Evolutionary conservation across 2,113 vertebrate species (phyloP), one percentile per base, ranked within the genome.

Genomic region (Chiloscyllium plagiosum): DNA sequence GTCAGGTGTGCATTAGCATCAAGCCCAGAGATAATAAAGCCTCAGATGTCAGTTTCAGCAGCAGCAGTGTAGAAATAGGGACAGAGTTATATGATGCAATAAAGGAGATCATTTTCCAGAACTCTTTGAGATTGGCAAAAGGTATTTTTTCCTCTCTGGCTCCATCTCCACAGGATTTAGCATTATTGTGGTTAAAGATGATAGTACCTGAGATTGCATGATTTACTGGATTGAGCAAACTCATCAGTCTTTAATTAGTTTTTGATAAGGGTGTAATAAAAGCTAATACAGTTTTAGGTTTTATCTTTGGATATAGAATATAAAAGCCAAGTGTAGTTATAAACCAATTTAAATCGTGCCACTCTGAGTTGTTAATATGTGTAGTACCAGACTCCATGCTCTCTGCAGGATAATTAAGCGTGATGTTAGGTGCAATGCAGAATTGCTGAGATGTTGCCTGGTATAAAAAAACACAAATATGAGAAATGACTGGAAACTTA

Each of bases 241-340:
- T 5, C 80, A 83, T 42, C 78, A 47, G 80, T 83, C 80, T 47
- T 83, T 83, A 61, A 61, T 61, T 92, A 26, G 56, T 33, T 33
- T 92, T 92, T 61, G 29, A 61, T 92, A 92, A 65, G 26, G 33
- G 56, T 92, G 87, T 33, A 92, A 65, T 61, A n/a, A 92, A 92
- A 92, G 52, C 33, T 61, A 92, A 92, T 61, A 92, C 12, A 92
- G 65, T 92, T 65, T 56, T 92, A 17, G 56, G 29, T 92, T 92
- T 90, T 65, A 92, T 83, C 80, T 83, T 19, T 17, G 1, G 80
- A 17, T 83, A 65, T 61, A 92, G 56, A 92, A 92, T 92, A 92
- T 65, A 61, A 92, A 92, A 92, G 52, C 52, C 33, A 92, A 65
- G 87, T 19, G 47, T 89, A 56, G 29, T 56, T 29, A 89, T 89